A percentile compares a stretch with the other conserved stretches of the same genome.
Conservation (phyloP, 2,797 vertebrate genomes). For the Botia kubotai region DNA sequence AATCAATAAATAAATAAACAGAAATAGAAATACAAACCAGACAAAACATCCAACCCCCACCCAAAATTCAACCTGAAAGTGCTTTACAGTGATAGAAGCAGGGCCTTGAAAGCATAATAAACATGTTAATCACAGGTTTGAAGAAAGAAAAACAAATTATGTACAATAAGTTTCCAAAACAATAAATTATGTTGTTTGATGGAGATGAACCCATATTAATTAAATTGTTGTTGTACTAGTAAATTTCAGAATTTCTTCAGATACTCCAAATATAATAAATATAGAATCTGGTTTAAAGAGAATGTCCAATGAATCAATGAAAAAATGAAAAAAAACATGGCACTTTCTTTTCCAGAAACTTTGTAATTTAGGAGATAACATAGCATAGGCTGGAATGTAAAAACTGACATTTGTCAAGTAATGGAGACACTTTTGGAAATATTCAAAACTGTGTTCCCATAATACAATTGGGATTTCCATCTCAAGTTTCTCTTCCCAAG, state of each 20-base stretch:
- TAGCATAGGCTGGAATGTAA: not conserved
- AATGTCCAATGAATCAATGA: no score
- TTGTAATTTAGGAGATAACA: not conserved
- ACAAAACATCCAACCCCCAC: no score
- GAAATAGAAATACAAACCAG: no score
- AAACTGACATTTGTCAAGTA: not conserved
- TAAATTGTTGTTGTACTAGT: no score
- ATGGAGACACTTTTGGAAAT: slow-evolving; percentile 21
- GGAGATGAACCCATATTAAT: no score
- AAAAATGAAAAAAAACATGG: not conserved
- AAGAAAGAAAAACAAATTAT: not conserved
- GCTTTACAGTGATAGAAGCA: no score
- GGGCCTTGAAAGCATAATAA: not conserved
- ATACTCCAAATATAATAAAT: not conserved
- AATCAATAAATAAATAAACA: no score
- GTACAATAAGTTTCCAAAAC: not conserved
- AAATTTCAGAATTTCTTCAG: no score
- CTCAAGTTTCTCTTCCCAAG: slow-evolving; percentile 8
- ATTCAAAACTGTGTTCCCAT: not conserved
- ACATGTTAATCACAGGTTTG: slow-evolving; percentile 5
- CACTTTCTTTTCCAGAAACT: not conserved
- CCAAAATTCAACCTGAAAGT: no score
- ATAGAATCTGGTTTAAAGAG: not conserved
- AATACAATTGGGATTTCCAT: not conserved
- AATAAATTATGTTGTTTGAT: not conserved